Conservation (phyloP, 1,140 invertebrate genomes). For the Drosophila nigrodunni region DNA sequence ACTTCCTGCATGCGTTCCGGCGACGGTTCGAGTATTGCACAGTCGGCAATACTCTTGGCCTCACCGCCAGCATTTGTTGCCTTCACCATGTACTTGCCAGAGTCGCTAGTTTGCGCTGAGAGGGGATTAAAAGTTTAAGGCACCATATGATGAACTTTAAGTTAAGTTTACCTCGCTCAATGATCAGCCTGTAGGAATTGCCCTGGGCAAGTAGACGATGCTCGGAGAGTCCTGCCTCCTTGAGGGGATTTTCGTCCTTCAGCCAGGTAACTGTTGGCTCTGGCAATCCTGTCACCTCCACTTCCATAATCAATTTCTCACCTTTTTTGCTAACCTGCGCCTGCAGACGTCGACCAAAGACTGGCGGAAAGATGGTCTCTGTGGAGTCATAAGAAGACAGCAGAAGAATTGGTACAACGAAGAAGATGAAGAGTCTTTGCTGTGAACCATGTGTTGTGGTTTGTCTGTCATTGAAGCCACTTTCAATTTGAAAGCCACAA, state of each 20-base stretch:
- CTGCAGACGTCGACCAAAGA: constrained; percentile 91
- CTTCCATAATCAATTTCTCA: constrained; percentile 90
- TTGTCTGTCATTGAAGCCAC: constrained; percentile 26
- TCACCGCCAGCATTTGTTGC: constrained; percentile 91
- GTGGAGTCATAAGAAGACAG: constrained; percentile 24
- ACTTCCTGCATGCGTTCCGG: constrained; percentile 89
- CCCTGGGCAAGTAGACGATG: constrained; percentile 87
- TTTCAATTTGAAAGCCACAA: constrained; percentile 43
- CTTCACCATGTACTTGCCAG: constrained; percentile 90
- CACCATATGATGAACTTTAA: no score
- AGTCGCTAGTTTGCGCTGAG: constrained; percentile 86
- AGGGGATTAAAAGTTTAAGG: neutral
- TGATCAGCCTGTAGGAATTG: constrained; percentile 88
- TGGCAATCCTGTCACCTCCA: constrained; percentile 91
- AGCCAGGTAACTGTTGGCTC: constrained; percentile 90
- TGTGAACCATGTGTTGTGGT: constrained; percentile 37
- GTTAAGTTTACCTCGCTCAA: constrained; percentile 88
- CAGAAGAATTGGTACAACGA: constrained; percentile 17
- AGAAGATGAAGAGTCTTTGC: neutral
- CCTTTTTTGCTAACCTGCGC: constrained; percentile 90
- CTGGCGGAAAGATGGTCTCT: constrained; percentile 92
- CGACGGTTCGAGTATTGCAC: constrained; percentile 90
- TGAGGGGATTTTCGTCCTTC: constrained; percentile 88
- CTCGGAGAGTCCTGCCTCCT: constrained; percentile 83
- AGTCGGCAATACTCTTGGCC: constrained; percentile 91